Base-by-base conservation (phyloP, 2,113 vertebrate genomes). In the Centropus bengalensis region DNA sequence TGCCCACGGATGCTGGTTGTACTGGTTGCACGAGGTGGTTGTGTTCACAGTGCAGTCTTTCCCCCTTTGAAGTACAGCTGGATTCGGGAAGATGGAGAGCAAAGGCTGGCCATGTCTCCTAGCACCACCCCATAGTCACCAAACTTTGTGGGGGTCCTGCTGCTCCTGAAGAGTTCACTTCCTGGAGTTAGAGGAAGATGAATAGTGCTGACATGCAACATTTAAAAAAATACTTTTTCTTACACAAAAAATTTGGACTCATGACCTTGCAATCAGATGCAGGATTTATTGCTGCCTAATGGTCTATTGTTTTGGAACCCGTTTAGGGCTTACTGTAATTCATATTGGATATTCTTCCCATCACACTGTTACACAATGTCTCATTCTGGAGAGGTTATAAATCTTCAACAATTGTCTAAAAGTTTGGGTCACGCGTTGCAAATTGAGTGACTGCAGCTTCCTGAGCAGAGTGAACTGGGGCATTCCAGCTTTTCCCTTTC, bases 11-110 rank as follows among this genome's bases (percentile, higher is more conserved):
- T 1, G 2, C 73, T 44, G 88, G 59, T 54, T 67, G 23, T 44
- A 80, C 59, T 47, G 67, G 23, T 18, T 11, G n/a, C 45, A 9
- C 0, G 0, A 6, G 1, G 2, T 32, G 30, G 23, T 13, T 5
- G 15, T 16, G 59, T 7, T 40, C 0, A 0, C 3, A 26, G 73
- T 42, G 22, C 20, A 6, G 40, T 42, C 42, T 11, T 32, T 8
- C 12, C 26, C 12, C 1, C 12, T 45, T 32, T 13, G 28, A 26
- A 13, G 81, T 66, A 30, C 28, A 6, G 82, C n/a, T 58, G 73
- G 28, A 0, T 27, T 32, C 36, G 20, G 47, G 47, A 49, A 49
- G 47, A 21, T 49, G 21, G 47, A 49, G 47, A 49, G 60, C 74
- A 26, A 23, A 22, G 64, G 9, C 55, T 36, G 64, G 4, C 51